phyloP scores from a whole-genome alignment of 2,888 invertebrate species.

The Branchinecta sandiegonensis region DNA sequence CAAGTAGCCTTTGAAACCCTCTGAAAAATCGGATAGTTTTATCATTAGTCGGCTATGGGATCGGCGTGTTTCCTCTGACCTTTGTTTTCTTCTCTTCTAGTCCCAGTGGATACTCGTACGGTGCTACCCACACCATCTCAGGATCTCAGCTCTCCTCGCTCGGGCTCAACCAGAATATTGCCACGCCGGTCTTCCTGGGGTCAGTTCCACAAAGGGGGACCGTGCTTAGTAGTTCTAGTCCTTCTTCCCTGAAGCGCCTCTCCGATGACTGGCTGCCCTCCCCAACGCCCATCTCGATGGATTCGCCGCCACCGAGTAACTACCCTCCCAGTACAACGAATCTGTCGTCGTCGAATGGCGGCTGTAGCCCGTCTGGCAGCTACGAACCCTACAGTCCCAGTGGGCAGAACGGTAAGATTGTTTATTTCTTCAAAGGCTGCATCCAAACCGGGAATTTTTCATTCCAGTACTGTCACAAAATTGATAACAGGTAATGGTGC shows the following conservation, averaged over 20 bases:
- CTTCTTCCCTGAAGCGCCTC: neutral
- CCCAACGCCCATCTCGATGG: constrained; percentile 42
- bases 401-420: constrained; percentile 56
- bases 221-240: constrained; percentile 11
- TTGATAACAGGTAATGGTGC: too few relatives aligned
- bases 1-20: too few relatives aligned
- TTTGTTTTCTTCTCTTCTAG: neutral
- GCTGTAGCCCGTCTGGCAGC: constrained; percentile 59
- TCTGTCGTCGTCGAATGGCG: constrained; percentile 44
- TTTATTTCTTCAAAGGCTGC: constrained; percentile 31
- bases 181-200: neutral
- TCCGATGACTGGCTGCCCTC: constrained; percentile 49
- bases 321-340: constrained; percentile 6
- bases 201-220: neutral
- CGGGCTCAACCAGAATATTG: neutral
- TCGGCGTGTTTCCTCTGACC: too few relatives aligned
- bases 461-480: too few relatives aligned
- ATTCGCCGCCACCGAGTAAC: constrained; percentile 37
- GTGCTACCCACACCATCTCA: constrained; percentile 2
- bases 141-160: constrained; percentile 15
- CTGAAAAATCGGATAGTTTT: too few relatives aligned
- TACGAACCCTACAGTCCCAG: constrained; percentile 72
- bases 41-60: too few relatives aligned
- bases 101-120: constrained; percentile 3
- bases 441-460: too few relatives aligned